Percentiles rank a stretch among this genome's conserved stretches.
phyloP scores from a whole-genome alignment of 2,888 invertebrate species.

The Cylloceria caligata region DNA sequence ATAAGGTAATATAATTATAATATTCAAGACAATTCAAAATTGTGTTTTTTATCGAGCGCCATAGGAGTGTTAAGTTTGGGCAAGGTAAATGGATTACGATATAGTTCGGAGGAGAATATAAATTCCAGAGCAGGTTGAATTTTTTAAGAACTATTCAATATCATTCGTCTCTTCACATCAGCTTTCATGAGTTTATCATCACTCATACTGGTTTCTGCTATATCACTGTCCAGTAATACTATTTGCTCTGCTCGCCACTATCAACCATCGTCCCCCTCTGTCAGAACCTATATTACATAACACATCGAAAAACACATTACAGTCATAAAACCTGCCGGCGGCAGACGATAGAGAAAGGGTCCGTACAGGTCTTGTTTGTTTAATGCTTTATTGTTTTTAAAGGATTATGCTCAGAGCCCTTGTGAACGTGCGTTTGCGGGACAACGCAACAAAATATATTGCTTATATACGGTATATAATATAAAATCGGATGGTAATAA shows the following conservation, averaged over 20 bases:
- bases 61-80: no score
- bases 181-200: no score
- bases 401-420: slow-evolving; percentile 59
- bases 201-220: background rate
- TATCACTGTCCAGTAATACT: slow-evolving; percentile 31
- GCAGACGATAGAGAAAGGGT: slow-evolving; percentile 56
- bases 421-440: slow-evolving; percentile 34
- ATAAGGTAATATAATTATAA: no score
- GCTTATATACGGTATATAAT: background rate
- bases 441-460: slow-evolving; percentile 49
- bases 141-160: background rate
- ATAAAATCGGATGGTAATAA: slow-evolving; percentile 57
- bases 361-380: slow-evolving; percentile 67
- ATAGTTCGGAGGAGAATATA: no score
- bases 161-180: background rate
- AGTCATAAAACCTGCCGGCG: slow-evolving; percentile 65
- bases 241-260: slow-evolving; percentile 59
- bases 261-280: slow-evolving; percentile 61
- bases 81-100: no score
- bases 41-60: no score
- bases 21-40: no score
- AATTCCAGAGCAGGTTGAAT: slow-evolving; percentile 48
- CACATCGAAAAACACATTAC: slow-evolving; percentile 45
- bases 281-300: slow-evolving; percentile 25
- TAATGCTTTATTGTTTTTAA: slow-evolving; percentile 68